Percentiles rank a stretch among this genome's conserved stretches.
Conservation (phyloP, 2,113 vertebrate genomes). For the Apodemus sylvaticus region DNA sequence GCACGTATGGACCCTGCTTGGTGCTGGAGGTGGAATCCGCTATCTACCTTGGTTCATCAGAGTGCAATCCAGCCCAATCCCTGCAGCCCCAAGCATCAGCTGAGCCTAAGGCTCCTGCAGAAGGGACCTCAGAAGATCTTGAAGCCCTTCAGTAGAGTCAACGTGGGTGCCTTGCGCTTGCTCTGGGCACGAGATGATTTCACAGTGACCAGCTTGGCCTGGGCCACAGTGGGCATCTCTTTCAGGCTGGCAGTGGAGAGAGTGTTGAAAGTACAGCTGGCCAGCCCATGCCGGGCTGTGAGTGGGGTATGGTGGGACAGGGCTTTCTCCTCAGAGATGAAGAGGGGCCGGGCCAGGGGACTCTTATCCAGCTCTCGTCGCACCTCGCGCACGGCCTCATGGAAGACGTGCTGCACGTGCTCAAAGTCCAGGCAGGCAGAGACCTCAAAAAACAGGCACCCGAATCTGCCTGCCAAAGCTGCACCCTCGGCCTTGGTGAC, state of each 20-base stretch:
- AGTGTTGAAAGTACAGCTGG: slow-evolving; percentile 85
- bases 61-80: not conserved
- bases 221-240: slow-evolving; percentile 93
- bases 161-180: slow-evolving; percentile 92
- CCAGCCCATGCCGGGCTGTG: slow-evolving; percentile 80
- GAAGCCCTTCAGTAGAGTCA: slow-evolving; percentile 95
- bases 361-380: slow-evolving; percentile 82
- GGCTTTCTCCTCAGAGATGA: slow-evolving; percentile 89
- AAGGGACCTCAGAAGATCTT: slow-evolving; percentile 93
- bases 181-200: slow-evolving; percentile 95
- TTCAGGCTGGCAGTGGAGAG: slow-evolving; percentile 89
- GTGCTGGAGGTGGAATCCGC: not conserved
- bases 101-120: accelerated
- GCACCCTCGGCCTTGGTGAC: slow-evolving; percentile 90
- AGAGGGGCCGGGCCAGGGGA: slow-evolving; percentile 82
- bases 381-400: slow-evolving; percentile 89
- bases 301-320: slow-evolving; percentile 75
- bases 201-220: slow-evolving; percentile 94
- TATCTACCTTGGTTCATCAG: not conserved
- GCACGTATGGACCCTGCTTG: not conserved
- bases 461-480: slow-evolving; percentile 86
- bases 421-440: slow-evolving; percentile 92
- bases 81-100: not conserved
- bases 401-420: slow-evolving; percentile 90
- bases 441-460: slow-evolving; percentile 92